A percentile compares a stretch with the other conserved stretches of the same genome.
phyloP scores from a whole-genome alignment of 2,888 invertebrate genomes.

The Holacanthella duospinosa region DNA sequence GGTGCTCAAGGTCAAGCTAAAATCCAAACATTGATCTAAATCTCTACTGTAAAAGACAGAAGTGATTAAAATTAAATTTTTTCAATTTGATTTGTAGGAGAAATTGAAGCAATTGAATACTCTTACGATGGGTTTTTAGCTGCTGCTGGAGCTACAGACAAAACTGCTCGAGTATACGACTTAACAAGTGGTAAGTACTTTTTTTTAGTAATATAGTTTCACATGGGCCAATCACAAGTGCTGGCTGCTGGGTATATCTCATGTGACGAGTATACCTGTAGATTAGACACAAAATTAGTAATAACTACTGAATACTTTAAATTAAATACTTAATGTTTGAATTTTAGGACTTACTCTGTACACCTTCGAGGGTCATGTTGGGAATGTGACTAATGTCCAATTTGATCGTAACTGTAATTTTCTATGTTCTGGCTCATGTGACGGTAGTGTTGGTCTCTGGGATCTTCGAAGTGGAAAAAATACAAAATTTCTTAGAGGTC shows the following conservation, averaged over 20 bases:
- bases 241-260: too few relatives aligned
- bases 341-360: too few relatives aligned
- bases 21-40: too few relatives aligned
- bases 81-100: too few relatives aligned
- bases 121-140: conserved; percentile 54
- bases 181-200: conserved; percentile 50
- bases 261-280: too few relatives aligned
- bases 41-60: too few relatives aligned
- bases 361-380: conserved; percentile 56
- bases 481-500: conserved; percentile 51
- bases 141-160: conserved; percentile 68
- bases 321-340: too few relatives aligned
- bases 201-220: not conserved
- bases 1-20: too few relatives aligned
- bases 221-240: too few relatives aligned
- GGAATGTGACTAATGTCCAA: conserved; percentile 62
- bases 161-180: conserved; percentile 60
- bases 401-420: conserved; percentile 59
- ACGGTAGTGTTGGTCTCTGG: conserved; percentile 43
- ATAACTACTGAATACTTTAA: too few relatives aligned
- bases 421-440: conserved; percentile 68
- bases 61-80: too few relatives aligned
- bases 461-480: conserved; percentile 26
- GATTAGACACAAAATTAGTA: too few relatives aligned
- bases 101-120: conserved; percentile 60